Conservation (phyloP, 2,888 invertebrate species). For the Dendrolimus houi region DNA sequence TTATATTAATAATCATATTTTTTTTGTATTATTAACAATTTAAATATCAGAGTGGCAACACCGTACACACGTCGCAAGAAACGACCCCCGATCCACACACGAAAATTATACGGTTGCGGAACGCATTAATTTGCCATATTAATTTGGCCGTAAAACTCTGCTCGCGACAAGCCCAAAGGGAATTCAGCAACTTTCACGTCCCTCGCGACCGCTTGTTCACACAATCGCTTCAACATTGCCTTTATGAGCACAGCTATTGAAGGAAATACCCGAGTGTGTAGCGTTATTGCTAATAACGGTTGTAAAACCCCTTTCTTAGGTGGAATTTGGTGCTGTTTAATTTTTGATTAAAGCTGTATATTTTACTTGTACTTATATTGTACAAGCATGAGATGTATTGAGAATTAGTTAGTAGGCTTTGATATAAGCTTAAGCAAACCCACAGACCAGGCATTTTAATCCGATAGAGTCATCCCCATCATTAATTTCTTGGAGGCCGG, state of each 20-base stretch:
- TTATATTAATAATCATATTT: no score
- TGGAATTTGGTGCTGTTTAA: constrained; percentile 1
- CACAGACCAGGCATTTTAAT: no score
- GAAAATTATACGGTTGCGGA: constrained; percentile 71
- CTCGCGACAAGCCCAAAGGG: constrained; percentile 66
- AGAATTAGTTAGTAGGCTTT: no score
- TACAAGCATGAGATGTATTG: no score
- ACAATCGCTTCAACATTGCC: constrained; percentile 48
- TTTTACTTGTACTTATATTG: no score
- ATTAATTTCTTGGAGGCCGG: no score
- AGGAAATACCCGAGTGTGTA: constrained; percentile 47
- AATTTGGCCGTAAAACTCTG: constrained; percentile 77
- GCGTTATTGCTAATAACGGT: constrained; percentile 58
- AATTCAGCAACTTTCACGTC: constrained; percentile 66
- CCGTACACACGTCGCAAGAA: constrained; percentile 48
- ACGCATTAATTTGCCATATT: constrained; percentile 78
- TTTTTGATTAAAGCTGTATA: constrained; percentile 1
- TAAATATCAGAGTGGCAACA: background rate
- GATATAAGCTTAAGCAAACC: no score
- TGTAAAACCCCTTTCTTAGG: constrained; percentile 34
- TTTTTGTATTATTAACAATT: no score
- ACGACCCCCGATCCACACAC: constrained; percentile 42
- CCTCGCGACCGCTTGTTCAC: constrained; percentile 69
- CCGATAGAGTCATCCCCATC: no score
- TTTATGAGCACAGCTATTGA: constrained; percentile 57